Conservation (phyloP, 2,113 vertebrate genomes). For the Pelecanus crispus region DNA sequence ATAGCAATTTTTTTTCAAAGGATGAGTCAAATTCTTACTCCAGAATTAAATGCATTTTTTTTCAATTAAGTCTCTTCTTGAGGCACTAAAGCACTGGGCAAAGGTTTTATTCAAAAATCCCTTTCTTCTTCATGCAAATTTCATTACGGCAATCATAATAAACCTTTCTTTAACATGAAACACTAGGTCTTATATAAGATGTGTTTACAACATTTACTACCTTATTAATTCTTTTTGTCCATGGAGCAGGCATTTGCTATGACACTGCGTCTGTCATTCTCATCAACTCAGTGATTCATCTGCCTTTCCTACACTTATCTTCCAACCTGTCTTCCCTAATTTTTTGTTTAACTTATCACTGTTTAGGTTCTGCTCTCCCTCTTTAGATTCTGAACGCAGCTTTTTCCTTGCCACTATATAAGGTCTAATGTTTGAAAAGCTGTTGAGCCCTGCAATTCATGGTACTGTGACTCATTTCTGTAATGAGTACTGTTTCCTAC, state of each 20-base stretch:
- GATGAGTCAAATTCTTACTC: neutral
- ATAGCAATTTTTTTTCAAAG: conserved; percentile 15
- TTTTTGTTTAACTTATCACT: neutral
- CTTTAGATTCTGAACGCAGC: neutral
- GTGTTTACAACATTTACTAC: conserved; percentile 25
- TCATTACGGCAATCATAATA: neutral
- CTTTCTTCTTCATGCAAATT: neutral
- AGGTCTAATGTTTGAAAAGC: neutral
- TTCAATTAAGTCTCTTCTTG: neutral
- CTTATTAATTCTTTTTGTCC: conserved; percentile 14
- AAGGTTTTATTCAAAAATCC: neutral
- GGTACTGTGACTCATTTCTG: neutral
- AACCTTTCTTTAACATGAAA: neutral
- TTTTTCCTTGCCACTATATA: neutral
- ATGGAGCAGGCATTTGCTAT: neutral
- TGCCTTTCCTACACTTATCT: conserved; percentile 28
- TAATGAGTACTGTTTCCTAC: neutral
- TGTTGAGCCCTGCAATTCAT: neutral
- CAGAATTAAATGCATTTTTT: neutral
- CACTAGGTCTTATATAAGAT: neutral
- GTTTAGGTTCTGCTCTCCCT: neutral
- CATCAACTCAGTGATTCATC: neutral
- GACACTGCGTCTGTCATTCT: neutral
- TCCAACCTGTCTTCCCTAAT: neutral
- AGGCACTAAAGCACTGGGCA: neutral